Base-by-base conservation (phyloP, 2,888 invertebrate species). In the Scotopteryx bipunctaria region DNA sequence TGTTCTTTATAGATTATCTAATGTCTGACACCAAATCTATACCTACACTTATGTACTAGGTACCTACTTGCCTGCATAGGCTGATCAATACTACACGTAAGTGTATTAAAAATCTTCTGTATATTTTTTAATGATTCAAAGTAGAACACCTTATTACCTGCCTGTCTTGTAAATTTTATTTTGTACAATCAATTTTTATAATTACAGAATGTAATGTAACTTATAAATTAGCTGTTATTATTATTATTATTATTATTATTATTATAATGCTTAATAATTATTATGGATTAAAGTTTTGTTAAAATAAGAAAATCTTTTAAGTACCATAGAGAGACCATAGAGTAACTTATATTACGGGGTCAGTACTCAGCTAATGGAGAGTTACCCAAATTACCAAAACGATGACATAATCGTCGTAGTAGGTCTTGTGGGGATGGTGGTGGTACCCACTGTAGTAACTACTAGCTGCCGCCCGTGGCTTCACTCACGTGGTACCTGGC, bases 271-370 rank as follows among this genome's bases (percentile, higher is more conserved):
- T 82, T 76, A 42, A n/a, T 41, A 78, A 64, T 21, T 45, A 55
- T 45, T 73, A 76, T 61, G 64, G 73, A 80, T 71, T 80, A 81
- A 81, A 81, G 70, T 74, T 81, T 81, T 83, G 82, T 80, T 81
- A 81, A 75, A 71, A 67, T 63, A 71, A 5, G n/a, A 19, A 16
- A 46, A 15, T 64, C 17, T 64, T 72, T 74, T 74, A 61, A 66
- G 70, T 74, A 27, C 9, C 9, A 9, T 25, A 0, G 9, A 25
- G 3, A 25, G n/a, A 23, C n/a, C n/a, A n/a, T n/a, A n/a, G n/a
- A n/a, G n/a, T n/a, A n/a, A n/a, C n/a, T n/a, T n/a, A n/a, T n/a
- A n/a, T n/a, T n/a, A n/a, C n/a, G n/a, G n/a, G n/a, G 8, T 23
- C 6, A n/a, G n/a, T 23, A 21, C 21, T 21, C 8, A 21, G 21